Base-by-base conservation (phyloP, 2,113 vertebrate genomes). In the Colius striatus region DNA sequence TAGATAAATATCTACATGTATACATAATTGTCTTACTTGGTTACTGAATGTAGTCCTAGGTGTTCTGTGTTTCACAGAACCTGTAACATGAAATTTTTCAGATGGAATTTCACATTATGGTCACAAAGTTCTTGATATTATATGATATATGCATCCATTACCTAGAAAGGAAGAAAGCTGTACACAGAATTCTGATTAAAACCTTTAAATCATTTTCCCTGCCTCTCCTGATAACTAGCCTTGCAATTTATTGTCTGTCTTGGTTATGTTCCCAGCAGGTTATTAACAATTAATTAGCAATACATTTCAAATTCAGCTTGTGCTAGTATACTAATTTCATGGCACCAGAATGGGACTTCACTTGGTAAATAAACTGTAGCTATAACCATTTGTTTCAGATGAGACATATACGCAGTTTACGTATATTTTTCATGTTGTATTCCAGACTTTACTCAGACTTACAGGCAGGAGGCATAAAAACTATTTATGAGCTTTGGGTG, bases 251-350 rank as follows among this genome's bases (percentile, higher is more conserved):
- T 80, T 97, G 84, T 83, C 93, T 96, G 71, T 86, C 93, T 97
- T 98, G 91, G 95, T 98, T 98, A 95, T 94, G 93, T 96, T 98
- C 97, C 88, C 97, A 98, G 96, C 93, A 98, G 96, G 96, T 98
- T 98, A 98, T 98, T 98, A 98, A 97, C 97, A 97, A 98, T 98
- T 98, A 98, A 98, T 98, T 98, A 98, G 97, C 92, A 97, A 97
- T 97, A 94, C 50, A 96, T 97, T 91, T 97, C 90, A 92, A 95
- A 96, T 94, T 53, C 19, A 97, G 63, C 97, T 73, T 94, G 22
- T 9, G 4, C 75, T 95, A 87, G 47, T 83, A 67, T 95, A 94
- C 92, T 97, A 97, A 97, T 97, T 97, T 88, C 89, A 92, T 53
- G 78, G 76, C 58, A 78, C 20, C 84, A 94, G 92, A 95, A 97